Base-by-base conservation (phyloP, 2,888 invertebrate genomes). In the Cecidostiba fungosa region DNA sequence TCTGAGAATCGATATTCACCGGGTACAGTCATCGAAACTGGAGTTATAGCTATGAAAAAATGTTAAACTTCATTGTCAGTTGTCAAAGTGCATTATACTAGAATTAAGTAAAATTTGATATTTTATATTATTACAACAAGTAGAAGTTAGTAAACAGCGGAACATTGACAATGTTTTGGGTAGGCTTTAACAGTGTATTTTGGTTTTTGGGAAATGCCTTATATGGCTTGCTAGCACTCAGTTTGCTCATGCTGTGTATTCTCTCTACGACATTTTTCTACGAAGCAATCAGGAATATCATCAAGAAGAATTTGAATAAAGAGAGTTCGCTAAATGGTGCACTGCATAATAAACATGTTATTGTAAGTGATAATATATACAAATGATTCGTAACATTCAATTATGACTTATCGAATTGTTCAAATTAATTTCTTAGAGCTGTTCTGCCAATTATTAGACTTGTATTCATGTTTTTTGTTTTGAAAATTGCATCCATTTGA, bases 291-390 rank as follows among this genome's bases (percentile, higher is more conserved):
- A 50, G 62, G 47, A 70, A 47, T 16, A 23, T 16, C 2, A 19
- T 66, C 12, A 62, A 69, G 3, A 74, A 77, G n/a, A 72, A 78
- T 39, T 47, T 76, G 10, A 74, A 70, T 19, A 39, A 83, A 59
- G 62, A 85, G 12, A 47, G 10, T 29, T 50, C n/a, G 0, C 54
- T 26, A 6, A 81, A 84, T 39, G 81, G 86, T 47, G 5, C 32
- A 19, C 83, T 87, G 12, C 50, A 62, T 39, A 77, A 83, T 0
- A 87, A 83, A 80, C 79, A 87, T 36, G 83, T 87, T 12, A 59
- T 85, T 19, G 87, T 87, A 74, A 87, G 87, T 83, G 73, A 47
- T 29, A 66, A 47, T 50, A 39, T 85, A 8, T 66, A 12, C 8
- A 59, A 19, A 66, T 14, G 26, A 69, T 69, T 69, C 2, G 5